Conservation (phyloP, 2,113 vertebrate genomes). For the Apodemus speciosus region DNA sequence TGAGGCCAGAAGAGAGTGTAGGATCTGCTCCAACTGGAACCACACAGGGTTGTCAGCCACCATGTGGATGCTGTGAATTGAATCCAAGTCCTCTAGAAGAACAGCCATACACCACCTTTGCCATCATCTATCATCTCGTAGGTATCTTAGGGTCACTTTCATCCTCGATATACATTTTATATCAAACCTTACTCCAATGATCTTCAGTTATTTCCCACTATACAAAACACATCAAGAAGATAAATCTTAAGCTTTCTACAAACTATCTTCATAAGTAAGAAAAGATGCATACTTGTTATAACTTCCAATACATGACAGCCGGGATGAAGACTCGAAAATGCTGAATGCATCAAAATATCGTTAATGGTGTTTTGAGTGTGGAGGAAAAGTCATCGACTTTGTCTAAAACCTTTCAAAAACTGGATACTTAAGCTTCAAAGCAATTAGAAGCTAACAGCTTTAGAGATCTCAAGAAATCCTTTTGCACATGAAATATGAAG, state of each 20-base stretch:
- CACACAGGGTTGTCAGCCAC: neutral
- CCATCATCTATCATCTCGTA: neutral
- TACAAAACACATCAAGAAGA: constrained; percentile 62
- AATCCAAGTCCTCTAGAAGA: neutral
- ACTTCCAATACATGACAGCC: constrained; percentile 52
- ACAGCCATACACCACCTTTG: neutral
- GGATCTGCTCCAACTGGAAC: neutral
- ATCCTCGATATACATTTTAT: neutral
- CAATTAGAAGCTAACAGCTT: constrained; percentile 69
- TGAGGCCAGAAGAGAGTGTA: neutral
- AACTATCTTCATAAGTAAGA: constrained; percentile 45
- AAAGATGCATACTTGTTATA: constrained; percentile 27
- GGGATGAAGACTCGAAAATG: constrained; percentile 65
- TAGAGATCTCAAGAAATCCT: constrained; percentile 62
- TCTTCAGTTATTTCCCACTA: constrained; percentile 55
- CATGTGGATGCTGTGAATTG: neutral
- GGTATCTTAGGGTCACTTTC: neutral
- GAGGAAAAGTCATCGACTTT: constrained; percentile 64
- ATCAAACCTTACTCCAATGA: constrained; percentile 47
- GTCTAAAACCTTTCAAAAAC: constrained; percentile 57
- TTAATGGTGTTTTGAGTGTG: constrained; percentile 56
- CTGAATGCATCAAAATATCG: constrained; percentile 64
- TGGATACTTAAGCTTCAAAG: constrained; percentile 66
- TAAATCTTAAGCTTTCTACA: constrained; percentile 64
- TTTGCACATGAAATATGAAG: constrained; percentile 71